A percentile compares a stretch with the other conserved stretches of the same genome.
phyloP scores from a whole-genome alignment of 1,140 invertebrate genomes.

The Episyrphus balteatus region DNA sequence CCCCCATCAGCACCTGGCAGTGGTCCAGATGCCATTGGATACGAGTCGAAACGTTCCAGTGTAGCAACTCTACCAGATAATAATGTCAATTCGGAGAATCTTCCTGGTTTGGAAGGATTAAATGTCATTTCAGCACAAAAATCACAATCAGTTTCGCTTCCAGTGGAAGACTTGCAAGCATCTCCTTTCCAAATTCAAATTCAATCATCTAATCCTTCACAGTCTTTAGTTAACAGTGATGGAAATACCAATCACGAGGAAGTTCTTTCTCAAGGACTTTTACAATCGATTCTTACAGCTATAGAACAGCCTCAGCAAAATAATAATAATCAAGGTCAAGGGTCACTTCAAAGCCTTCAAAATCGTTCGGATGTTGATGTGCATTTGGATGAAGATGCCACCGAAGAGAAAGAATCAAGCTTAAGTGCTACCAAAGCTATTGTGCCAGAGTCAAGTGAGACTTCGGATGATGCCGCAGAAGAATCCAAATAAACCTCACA shows the following conservation, averaged over 20 bases:
- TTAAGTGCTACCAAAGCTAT: too few relatives aligned
- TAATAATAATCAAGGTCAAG: slow-evolving; percentile 11
- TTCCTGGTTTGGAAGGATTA: slow-evolving; percentile 25
- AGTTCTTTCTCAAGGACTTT: slow-evolving; percentile 59
- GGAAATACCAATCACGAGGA: slow-evolving; percentile 49
- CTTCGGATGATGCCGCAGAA: too few relatives aligned
- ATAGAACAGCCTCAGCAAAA: slow-evolving; percentile 48
- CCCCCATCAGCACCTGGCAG: slow-evolving; percentile 21
- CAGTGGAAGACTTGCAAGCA: slow-evolving; percentile 43
- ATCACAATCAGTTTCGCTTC: slow-evolving; percentile 29
- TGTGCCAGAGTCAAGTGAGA: too few relatives aligned
- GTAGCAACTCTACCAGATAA: slow-evolving; percentile 24
- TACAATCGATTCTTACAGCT: slow-evolving; percentile 64
- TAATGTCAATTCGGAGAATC: slow-evolving; percentile 17
- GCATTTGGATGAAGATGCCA: slow-evolving; percentile 7
- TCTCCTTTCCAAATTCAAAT: slow-evolving; percentile 63
- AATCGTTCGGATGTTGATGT: slow-evolving; percentile 24
- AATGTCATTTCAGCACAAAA: slow-evolving; percentile 43
- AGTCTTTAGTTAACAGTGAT: slow-evolving; percentile 32
- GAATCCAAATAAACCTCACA: too few relatives aligned
- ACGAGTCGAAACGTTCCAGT: slow-evolving; percentile 25
- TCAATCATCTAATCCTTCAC: slow-evolving; percentile 40
- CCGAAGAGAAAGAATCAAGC: not conserved
- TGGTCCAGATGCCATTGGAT: slow-evolving; percentile 22
- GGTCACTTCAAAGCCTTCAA: slow-evolving; percentile 7